Conservation (phyloP, 2,797 vertebrate species). For the Crypturellus tataupa region DNA sequence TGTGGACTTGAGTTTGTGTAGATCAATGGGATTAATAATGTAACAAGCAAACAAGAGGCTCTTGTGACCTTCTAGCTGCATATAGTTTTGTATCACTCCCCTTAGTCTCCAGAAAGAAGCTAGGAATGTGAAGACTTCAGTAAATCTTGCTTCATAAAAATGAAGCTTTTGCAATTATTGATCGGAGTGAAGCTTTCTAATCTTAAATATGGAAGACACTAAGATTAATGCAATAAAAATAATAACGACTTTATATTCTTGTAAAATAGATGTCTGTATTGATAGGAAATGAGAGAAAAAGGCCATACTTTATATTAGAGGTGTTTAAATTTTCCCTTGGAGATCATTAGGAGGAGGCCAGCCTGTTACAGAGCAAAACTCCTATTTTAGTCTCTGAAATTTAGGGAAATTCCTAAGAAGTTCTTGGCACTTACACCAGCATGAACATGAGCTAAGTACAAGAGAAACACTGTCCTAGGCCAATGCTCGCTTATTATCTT, state of each 20-base stretch:
- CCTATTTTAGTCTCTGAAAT: background rate
- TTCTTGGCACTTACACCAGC: background rate
- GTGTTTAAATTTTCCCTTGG: background rate
- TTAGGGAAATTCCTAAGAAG: background rate
- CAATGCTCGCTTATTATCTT: background rate
- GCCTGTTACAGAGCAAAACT: background rate
- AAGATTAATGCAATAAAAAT: background rate
- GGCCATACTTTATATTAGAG: background rate
- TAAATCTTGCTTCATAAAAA: background rate
- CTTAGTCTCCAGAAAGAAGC: background rate
- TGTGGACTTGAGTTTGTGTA: background rate
- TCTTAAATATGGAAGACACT: accelerated
- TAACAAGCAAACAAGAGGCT: background rate
- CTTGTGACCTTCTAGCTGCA: accelerated
- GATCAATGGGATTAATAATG: background rate
- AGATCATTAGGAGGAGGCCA: background rate
- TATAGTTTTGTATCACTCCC: background rate
- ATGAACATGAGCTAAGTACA: accelerated
- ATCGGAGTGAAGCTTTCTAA: background rate
- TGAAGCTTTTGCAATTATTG: background rate
- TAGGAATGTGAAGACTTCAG: background rate
- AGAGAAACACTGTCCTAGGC: background rate
- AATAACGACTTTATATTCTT: accelerated
- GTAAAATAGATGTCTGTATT: background rate
- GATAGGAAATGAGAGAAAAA: background rate